phyloP scores from a whole-genome alignment of 2,113 vertebrate species.

The Hyaena hyaena region DNA sequence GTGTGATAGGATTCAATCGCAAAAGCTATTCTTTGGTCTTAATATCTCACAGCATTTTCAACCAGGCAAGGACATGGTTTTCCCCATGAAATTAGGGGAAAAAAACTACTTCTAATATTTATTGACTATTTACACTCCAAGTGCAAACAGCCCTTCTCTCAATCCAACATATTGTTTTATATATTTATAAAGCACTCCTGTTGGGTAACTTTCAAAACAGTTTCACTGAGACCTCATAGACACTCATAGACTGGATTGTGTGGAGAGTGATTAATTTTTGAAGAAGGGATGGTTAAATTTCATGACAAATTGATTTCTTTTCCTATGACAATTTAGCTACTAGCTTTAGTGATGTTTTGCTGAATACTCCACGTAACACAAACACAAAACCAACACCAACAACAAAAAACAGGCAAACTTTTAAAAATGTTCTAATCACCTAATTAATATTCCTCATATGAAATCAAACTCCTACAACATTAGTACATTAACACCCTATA shows the following conservation, averaged over 20 bases:
- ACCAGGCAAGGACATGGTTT: not conserved
- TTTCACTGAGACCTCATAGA: not conserved
- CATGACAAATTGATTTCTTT: not conserved
- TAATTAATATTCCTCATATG: not conserved
- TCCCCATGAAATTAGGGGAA: not conserved
- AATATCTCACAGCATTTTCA: slow-evolving; percentile 31
- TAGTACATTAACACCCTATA: not conserved
- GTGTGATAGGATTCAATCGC: not conserved
- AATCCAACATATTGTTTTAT: not conserved
- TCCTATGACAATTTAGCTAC: not conserved
- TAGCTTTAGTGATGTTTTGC: not conserved
- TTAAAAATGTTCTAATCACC: not conserved
- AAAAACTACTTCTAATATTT: not conserved
- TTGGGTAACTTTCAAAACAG: not conserved
- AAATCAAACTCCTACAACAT: not conserved
- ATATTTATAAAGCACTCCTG: not conserved
- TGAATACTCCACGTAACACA: not conserved
- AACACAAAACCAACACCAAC: no score
- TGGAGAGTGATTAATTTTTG: not conserved
- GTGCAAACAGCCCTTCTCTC: not conserved
- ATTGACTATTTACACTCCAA: not conserved
- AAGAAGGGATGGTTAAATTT: not conserved
- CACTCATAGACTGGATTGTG: not conserved
- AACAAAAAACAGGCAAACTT: not conserved
- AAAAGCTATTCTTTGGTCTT: slow-evolving; percentile 39